Conservation (phyloP, 2,797 vertebrate species). For the Vultur gryphus region DNA sequence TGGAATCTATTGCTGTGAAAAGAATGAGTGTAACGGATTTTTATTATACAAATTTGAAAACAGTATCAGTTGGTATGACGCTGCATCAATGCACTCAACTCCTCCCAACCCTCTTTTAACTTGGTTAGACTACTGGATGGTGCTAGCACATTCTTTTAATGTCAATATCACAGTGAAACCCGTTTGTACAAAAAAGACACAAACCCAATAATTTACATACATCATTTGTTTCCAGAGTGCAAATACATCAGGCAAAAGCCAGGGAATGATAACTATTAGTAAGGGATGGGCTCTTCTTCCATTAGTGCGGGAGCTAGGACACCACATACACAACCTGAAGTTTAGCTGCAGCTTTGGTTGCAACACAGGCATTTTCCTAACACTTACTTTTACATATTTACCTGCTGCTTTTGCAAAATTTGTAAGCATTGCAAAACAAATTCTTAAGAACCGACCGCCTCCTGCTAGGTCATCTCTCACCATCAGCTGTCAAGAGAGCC, state of each 20-base stretch:
- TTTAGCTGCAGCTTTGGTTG: background rate
- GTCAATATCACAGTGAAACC: background rate
- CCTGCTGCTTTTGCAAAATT: background rate
- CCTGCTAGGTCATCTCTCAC: background rate
- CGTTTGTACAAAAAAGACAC: background rate
- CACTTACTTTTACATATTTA: background rate
- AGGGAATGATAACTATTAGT: background rate
- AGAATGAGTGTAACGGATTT: background rate
- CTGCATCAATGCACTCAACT: background rate
- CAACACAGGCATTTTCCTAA: background rate
- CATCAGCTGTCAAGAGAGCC: background rate
- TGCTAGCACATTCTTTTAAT: background rate
- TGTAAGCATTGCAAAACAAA: background rate
- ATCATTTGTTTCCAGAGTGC: background rate
- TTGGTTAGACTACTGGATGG: background rate
- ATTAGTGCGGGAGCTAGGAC: background rate
- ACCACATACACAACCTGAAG: background rate
- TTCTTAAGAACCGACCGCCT: background rate
- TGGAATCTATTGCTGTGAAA: background rate
- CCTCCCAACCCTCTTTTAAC: background rate
- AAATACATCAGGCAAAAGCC: background rate
- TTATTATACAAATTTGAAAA: background rate
- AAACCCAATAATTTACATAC: background rate
- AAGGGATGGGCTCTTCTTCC: background rate
- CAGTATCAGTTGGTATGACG: background rate